Conservation (phyloP, 1,140 invertebrate genomes). For the Papilio aristodemus region DNA sequence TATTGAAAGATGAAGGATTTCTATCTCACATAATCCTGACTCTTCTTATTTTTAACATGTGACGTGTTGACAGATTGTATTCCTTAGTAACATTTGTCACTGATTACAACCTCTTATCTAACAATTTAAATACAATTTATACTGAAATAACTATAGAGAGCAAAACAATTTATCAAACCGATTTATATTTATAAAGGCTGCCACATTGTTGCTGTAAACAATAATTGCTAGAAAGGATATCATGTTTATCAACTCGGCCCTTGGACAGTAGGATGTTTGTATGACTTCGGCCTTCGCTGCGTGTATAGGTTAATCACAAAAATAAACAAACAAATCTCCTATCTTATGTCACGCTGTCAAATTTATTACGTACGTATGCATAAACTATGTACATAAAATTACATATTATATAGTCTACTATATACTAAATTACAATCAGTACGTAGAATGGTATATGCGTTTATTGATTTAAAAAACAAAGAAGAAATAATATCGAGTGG, state of each 20-base stretch:
- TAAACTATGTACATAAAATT: neutral
- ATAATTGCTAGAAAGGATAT: slow-evolving; percentile 57
- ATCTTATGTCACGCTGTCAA: slow-evolving; percentile 28
- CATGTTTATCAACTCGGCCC: slow-evolving; percentile 69
- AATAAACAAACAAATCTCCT: slow-evolving; percentile 44
- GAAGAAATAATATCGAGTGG: too few species aligned
- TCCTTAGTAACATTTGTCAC: too few species aligned
- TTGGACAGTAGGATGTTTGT: slow-evolving; percentile 50
- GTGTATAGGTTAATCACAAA: slow-evolving; percentile 34
- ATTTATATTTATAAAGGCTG: slow-evolving; percentile 52
- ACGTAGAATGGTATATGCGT: too few species aligned
- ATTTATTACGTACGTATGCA: neutral
- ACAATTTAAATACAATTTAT: neutral
- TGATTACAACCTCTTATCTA: too few species aligned
- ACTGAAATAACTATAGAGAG: neutral
- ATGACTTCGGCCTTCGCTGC: slow-evolving; percentile 37
- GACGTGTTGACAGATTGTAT: too few species aligned
- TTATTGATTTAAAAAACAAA: too few species aligned
- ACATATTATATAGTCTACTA: neutral
- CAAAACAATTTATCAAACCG: slow-evolving; percentile 14
- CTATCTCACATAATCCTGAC: too few species aligned
- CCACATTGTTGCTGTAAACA: slow-evolving; percentile 65
- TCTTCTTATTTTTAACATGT: too few species aligned
- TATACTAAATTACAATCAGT: too few species aligned
- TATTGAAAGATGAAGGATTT: too few species aligned